phyloP scores from a whole-genome alignment of 2,113 vertebrate species.

The Archocentrus centrarchus region DNA sequence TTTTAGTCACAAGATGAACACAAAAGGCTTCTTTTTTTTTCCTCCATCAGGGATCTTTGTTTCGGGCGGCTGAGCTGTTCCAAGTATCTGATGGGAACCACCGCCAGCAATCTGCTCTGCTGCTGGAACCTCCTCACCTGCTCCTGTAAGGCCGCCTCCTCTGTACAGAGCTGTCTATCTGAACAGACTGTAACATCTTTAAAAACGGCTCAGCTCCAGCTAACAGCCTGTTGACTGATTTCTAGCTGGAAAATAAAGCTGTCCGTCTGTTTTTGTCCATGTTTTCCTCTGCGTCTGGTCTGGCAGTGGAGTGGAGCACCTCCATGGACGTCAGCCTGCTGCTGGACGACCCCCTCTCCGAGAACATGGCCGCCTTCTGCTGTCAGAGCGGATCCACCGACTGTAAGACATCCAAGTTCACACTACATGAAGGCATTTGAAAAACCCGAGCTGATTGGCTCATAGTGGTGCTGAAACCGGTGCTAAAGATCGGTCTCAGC shows the following conservation, averaged over 20 bases:
- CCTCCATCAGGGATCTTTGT: constrained; percentile 87
- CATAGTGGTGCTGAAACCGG: background rate
- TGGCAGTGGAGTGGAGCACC: constrained; percentile 93
- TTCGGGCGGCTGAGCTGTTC: constrained; percentile 92
- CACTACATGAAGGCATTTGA: background rate
- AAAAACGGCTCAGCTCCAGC: background rate
- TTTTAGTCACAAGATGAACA: background rate
- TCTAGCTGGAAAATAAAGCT: background rate
- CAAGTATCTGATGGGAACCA: constrained; percentile 91
- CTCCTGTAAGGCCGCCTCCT: constrained; percentile 81
- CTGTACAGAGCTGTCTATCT: background rate
- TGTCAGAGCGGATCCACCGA: constrained; percentile 80
- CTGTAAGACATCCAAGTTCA: constrained; percentile 80
- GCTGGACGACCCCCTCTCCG: constrained; percentile 87
- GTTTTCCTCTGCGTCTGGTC: background rate
- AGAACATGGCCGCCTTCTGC: constrained; percentile 89
- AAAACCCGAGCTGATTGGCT: background rate
- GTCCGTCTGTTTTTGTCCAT: background rate
- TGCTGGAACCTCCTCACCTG: constrained; percentile 98
- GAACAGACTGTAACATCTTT: background rate
- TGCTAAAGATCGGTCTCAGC: background rate
- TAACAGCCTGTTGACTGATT: background rate
- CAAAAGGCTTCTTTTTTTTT: background rate
- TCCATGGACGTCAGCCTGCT: constrained; percentile 84
- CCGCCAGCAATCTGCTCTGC: constrained; percentile 86